Evolutionary conservation across 2,113 vertebrate genomes (phyloP).

Genomic region (Nettapus auritus): DNA sequence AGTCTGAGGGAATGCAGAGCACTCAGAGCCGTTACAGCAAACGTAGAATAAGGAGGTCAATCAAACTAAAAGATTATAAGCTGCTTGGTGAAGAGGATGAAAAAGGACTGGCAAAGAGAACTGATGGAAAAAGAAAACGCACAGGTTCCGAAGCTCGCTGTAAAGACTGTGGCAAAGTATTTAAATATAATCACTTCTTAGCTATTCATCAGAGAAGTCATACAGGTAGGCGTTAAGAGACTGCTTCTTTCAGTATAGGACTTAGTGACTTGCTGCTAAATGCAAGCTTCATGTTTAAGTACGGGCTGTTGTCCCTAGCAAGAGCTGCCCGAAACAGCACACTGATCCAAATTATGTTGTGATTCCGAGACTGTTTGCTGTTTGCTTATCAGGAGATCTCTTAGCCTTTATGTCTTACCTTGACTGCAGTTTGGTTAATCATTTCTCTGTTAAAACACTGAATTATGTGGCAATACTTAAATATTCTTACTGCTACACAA

Average conservation of each 20-base stretch:
- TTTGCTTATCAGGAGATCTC: neutral
- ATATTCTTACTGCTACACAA: neutral
- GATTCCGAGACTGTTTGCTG: neutral
- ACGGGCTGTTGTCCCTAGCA: neutral
- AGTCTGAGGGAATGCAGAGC: conserved; percentile 49
- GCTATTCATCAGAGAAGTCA: conserved; percentile 92
- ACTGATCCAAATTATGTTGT: rapidly evolving
- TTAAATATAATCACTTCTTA: conserved; percentile 93
- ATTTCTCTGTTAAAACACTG: neutral
- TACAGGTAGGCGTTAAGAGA: conserved; percentile 81
- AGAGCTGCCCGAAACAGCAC: neutral
- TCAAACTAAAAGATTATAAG: conserved; percentile 89
- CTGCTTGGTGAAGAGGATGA: conserved; percentile 80
- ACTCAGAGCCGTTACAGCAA: conserved; percentile 83
- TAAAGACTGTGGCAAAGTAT: conserved; percentile 92
- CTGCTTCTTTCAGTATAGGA: neutral
- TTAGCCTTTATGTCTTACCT: neutral
- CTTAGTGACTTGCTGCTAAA: neutral
- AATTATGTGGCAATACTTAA: neutral
- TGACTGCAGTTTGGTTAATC: neutral
- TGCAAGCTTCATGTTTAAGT: neutral
- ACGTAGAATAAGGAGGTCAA: conserved; percentile 84
- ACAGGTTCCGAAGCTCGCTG: conserved; percentile 84
- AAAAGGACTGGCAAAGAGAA: conserved; percentile 74
- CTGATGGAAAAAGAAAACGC: conserved; percentile 83